Evolutionary conservation across 2,113 vertebrate species (phyloP).

Genomic region (rabbit (Oryctolagus cuniculus)): DNA sequence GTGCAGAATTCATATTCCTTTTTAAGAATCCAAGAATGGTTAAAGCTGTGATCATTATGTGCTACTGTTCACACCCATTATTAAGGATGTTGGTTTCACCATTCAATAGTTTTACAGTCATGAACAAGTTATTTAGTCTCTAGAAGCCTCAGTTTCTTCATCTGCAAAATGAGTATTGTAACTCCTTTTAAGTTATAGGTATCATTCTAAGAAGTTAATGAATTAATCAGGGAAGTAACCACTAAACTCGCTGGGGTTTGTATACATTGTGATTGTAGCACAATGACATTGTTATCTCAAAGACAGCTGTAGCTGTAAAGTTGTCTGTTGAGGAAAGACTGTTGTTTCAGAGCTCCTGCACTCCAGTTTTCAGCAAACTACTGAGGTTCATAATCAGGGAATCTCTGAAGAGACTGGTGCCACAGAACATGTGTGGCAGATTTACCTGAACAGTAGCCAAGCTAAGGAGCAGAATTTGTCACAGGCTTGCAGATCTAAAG

Average conservation of each 20-base stretch:
- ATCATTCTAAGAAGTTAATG: not conserved
- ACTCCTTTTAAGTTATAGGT: not conserved
- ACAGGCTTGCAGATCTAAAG: slow-evolving; percentile 16
- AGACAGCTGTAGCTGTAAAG: slow-evolving; percentile 24
- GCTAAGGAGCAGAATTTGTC: slow-evolving; percentile 24
- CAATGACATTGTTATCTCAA: slow-evolving; percentile 29
- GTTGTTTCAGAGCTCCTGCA: slow-evolving; percentile 51
- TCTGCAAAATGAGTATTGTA: not conserved
- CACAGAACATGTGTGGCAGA: not conserved
- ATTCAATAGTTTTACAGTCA: not conserved
- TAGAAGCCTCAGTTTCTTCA: slow-evolving; percentile 18
- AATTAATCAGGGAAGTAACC: slow-evolving; percentile 15
- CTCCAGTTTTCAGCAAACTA: slow-evolving; percentile 36
- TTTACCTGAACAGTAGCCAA: slow-evolving; percentile 4
- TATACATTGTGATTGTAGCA: slow-evolving; percentile 42
- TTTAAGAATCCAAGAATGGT: not conserved
- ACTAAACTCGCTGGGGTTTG: not conserved
- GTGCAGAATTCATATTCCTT: not conserved
- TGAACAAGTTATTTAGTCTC: not conserved
- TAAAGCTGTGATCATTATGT: not conserved
- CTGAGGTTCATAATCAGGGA: slow-evolving; percentile 43
- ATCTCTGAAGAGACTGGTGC: not conserved
- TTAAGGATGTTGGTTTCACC: not conserved
- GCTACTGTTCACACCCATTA: not conserved
- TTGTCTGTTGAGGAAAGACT: slow-evolving; percentile 33